Percentiles rank a stretch among this genome's conserved stretches.
Evolutionary conservation across 23 tunicate genomes (phyloP).

Genomic region (Ascidia mentula): DNA sequence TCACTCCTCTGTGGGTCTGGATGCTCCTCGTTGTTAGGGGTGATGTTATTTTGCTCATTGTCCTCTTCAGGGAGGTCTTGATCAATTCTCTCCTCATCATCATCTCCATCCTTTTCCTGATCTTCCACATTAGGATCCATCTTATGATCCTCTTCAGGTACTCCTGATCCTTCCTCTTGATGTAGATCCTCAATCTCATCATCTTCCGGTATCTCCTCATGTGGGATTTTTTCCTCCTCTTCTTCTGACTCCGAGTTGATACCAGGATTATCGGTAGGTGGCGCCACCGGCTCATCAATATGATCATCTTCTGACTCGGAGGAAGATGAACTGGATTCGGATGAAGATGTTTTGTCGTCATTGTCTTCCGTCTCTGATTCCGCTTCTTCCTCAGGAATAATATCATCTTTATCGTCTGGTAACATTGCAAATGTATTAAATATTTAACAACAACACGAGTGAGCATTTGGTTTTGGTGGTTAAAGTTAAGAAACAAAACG

Average conservation of each 20-base stretch:
- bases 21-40: not conserved
- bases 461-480: no score
- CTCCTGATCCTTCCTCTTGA: not conserved
- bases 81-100: not conserved
- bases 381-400: not conserved
- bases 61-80: not conserved
- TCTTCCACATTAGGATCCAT: not conserved
- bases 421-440: no score
- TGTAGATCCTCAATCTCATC: not conserved
- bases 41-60: not conserved
- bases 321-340: constrained; percentile 8
- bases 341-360: not conserved
- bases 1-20: not conserved
- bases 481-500: no score
- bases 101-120: not conserved
- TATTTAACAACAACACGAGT: no score
- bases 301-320: constrained; percentile 29
- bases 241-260: not conserved
- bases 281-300: not conserved
- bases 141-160: not conserved
- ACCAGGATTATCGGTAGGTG: not conserved
- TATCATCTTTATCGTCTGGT: no score
- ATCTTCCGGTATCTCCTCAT: not conserved
- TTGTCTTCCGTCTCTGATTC: not conserved
- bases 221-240: not conserved